These are phyloP conservation scores for Hydractinia echinata DNA, from an alignment of 30 jellyfish, hydroid and myxozoan genomes.

Conservation along the genomic window DNA sequence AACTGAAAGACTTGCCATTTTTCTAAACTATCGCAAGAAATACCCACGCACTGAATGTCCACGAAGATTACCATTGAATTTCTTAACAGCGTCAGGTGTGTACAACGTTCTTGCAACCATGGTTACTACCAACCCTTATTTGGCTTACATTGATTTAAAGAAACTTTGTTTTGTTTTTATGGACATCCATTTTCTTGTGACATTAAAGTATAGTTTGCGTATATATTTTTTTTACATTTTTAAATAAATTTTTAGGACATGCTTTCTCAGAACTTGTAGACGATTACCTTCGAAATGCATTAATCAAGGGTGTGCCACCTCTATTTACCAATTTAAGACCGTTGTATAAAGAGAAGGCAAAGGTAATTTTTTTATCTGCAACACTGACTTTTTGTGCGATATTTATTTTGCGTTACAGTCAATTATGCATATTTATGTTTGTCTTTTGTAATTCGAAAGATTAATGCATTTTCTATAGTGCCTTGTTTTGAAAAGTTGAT, in stretches of 20 bases:
- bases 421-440: no score
- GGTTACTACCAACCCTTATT: no score
- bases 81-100: not conserved
- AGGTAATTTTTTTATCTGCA: constrained; percentile 24
- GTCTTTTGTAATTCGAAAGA: no score
- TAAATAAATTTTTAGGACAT: constrained; percentile 36
- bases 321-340: constrained; percentile 68
- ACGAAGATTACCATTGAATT: constrained; percentile 65
- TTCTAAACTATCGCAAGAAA: constrained; percentile 28
- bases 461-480: no score
- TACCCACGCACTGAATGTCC: constrained; percentile 87
- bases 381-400: no score
- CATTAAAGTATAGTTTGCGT: no score
- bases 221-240: not conserved
- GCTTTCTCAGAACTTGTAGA: constrained; percentile 50
- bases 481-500: no score
- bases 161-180: no score
- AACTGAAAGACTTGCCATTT: constrained; percentile 39
- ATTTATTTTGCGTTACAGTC: no score
- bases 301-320: constrained; percentile 96
- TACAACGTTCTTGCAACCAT: no score
- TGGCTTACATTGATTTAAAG: no score
- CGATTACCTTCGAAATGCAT: constrained; percentile 61
- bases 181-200: no score
- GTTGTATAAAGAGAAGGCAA: constrained; percentile 50